Evolutionary conservation across 2,113 vertebrate genomes (phyloP).

Genomic region (Labeo rohita): DNA sequence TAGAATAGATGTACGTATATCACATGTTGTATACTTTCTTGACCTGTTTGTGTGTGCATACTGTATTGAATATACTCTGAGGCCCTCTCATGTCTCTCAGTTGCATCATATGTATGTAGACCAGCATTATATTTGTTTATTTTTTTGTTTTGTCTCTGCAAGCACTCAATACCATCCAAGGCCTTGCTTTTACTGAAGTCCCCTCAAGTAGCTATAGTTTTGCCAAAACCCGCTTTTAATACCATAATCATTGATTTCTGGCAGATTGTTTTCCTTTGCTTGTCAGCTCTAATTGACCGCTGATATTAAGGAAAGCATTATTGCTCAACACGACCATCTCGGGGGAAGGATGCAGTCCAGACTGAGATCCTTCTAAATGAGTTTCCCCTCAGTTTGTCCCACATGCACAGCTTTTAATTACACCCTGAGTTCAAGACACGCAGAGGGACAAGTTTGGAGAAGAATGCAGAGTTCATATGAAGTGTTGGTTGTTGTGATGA

Average conservation of each 20-base stretch:
- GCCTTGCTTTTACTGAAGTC: slow-evolving; percentile 61
- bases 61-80: too few species aligned
- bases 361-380: slow-evolving; percentile 65
- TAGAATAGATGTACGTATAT: not conserved
- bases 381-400: slow-evolving; percentile 49
- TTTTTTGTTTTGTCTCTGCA: slow-evolving; percentile 19
- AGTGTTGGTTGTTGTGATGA: slow-evolving; percentile 3
- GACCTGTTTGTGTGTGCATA: not conserved
- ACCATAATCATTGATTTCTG: slow-evolving; percentile 69
- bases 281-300: slow-evolving; percentile 66
- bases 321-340: slow-evolving; percentile 59
- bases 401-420: slow-evolving; percentile 70
- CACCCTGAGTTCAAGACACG: slow-evolving; percentile 58
- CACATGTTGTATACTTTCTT: not conserved
- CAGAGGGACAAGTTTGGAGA: slow-evolving; percentile 17
- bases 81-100: not conserved
- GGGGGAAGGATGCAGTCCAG: slow-evolving; percentile 55
- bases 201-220: slow-evolving; percentile 48
- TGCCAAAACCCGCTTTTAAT: slow-evolving; percentile 61
- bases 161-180: slow-evolving; percentile 37
- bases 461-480: slow-evolving; percentile 15
- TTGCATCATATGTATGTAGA: not conserved
- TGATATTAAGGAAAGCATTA: slow-evolving; percentile 69
- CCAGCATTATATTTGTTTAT: not conserved
- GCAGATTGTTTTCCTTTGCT: slow-evolving; percentile 66